Base-by-base conservation (phyloP, 1,140 invertebrate genomes). In the Epicauta chinensis region DNA sequence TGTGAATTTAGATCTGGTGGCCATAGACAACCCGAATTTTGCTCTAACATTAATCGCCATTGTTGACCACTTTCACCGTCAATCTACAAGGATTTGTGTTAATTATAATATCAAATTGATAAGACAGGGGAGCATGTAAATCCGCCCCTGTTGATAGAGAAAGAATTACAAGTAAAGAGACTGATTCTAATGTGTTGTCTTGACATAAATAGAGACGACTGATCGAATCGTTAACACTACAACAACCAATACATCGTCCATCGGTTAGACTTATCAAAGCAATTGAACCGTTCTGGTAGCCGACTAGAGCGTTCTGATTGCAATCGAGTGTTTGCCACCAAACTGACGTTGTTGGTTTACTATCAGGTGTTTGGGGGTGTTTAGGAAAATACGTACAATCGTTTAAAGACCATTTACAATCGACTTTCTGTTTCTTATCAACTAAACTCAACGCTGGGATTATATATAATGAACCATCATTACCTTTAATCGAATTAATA, bases 241-340 rank as follows among this genome's bases (percentile, higher is more conserved):
- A 81, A 35, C 75, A 76, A 23, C 80, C 79, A 23, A 86, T 75
- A 66, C 80, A 78, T 16, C 78, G 75, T n/a, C 82, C 81, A 65
- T 74, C 81, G 35, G 78, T 77, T 10, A 89, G 72, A 67, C 86
- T 83, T 39, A 89, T 73, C 67, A 89, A 80, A 38, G 79, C 73
- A 55, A 89, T 77, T 53, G 82, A 81, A 14, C 87, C 86, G 59
- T 78, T 74, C 60, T 85, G 82, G 45, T 82, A 86, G 16, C 84
- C 86, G 53, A 88, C 75, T 34, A 89, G 77, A 23, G 80, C 85
- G 58, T 83, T 75, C 48, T 83, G 78, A 59, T 76, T 73, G 46
- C 76, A 75, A 39, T 75, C 72, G 16, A 79, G 65, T 16, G 83
- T 83, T 64, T 83, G 79, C 86, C 86, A 89, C 86, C 86, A 89